A percentile compares a stretch with the other conserved stretches of the same genome.
phyloP scores from a whole-genome alignment of 2,113 vertebrate genomes.

The Megatriorchis doriae region DNA sequence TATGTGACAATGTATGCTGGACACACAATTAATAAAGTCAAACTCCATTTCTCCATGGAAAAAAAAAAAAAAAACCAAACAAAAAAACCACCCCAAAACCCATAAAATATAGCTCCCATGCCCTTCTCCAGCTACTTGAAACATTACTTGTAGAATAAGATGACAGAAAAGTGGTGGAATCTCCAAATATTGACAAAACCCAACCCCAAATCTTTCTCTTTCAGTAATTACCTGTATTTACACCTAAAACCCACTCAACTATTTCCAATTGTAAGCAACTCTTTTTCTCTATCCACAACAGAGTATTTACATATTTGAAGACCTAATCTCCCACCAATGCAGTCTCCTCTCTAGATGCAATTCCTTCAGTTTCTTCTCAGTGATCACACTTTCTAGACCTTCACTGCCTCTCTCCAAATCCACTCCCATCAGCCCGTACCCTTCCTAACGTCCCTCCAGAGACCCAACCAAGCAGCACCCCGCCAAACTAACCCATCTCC shows the following conservation, averaged over 20 bases:
- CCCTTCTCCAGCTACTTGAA: background rate
- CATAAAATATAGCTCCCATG: background rate
- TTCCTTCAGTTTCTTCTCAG: background rate
- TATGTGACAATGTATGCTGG: background rate
- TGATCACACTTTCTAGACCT: background rate
- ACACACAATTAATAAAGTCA: background rate
- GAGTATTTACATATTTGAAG: background rate
- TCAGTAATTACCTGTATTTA: background rate
- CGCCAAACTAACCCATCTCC: fast-evolving
- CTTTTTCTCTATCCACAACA: too few species aligned
- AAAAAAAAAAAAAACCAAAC: background rate
- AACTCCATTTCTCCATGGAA: background rate
- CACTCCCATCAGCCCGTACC: fast-evolving
- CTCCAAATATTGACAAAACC: background rate
- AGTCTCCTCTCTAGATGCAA: background rate
- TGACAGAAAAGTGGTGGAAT: background rate
- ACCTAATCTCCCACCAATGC: background rate
- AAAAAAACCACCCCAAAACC: too few species aligned
- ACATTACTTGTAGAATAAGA: background rate
- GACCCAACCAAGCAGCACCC: fast-evolving
- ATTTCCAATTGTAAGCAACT: background rate
- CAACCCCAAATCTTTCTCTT: background rate
- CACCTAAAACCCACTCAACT: background rate
- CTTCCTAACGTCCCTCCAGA: too few species aligned
- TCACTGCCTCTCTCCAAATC: fast-evolving